phyloP scores from a whole-genome alignment of 2,888 invertebrate genomes.

The Tetheella fluctuosa region DNA sequence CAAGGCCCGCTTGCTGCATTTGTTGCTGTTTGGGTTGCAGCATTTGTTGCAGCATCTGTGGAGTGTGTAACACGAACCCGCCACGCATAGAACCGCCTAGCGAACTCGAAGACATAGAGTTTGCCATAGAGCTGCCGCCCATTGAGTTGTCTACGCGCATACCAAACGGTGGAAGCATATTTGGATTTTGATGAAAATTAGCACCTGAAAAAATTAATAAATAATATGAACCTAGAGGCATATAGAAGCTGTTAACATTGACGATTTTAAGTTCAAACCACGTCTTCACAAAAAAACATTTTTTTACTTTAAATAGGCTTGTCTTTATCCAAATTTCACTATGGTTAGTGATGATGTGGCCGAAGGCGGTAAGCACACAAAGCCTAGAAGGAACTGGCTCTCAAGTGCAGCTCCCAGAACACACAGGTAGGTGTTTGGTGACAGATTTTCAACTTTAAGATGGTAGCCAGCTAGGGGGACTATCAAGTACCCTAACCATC shows the following conservation, averaged over 20 bases:
- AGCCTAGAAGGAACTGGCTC: no score
- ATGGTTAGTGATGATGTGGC: no score
- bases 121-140: constrained; percentile 45
- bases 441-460: no score
- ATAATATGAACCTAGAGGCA: not conserved
- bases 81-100: constrained; percentile 27
- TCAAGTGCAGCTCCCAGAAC: no score
- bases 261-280: no score
- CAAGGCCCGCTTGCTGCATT: constrained; percentile 55
- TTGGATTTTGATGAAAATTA: constrained; percentile 79
- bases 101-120: constrained; percentile 29
- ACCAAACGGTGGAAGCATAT: constrained; percentile 80
- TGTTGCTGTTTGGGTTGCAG: constrained; percentile 55
- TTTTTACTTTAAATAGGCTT: no score
- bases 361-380: no score
- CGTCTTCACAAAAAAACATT: no score
- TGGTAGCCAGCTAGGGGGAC: no score
- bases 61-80: constrained; percentile 64
- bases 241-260: not conserved
- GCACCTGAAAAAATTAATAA: constrained; percentile 63
- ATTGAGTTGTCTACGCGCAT: constrained; percentile 76
- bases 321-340: no score
- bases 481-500: no score
- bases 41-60: constrained; percentile 45
- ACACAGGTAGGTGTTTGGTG: no score